phyloP scores from a whole-genome alignment of 30 jellyfish, hydroid and myxozoan genomes.

The Chironex yamaguchii region DNA sequence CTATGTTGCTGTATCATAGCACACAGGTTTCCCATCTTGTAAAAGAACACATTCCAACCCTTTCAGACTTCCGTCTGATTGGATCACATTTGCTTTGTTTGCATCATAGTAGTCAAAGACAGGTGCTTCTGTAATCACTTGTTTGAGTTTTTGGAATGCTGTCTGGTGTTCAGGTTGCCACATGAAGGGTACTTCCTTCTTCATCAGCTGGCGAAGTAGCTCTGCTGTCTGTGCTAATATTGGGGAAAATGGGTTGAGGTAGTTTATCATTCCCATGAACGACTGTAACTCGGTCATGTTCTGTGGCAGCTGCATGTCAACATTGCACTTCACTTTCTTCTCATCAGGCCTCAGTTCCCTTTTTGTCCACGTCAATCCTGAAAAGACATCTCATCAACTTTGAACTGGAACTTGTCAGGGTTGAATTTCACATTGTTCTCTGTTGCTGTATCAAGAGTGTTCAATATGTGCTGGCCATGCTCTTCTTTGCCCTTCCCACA shows the following conservation, averaged over 20 bases:
- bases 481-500: not conserved
- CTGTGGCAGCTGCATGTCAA: not conserved
- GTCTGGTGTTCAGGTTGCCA: conserved; percentile 52
- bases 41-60: conserved; percentile 50
- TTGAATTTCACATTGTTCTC: conserved; percentile 2
- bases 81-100: conserved; percentile 13
- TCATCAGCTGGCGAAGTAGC: not conserved
- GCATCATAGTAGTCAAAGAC: conserved; percentile 33
- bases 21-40: conserved; percentile 62
- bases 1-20: conserved; percentile 22
- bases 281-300: not conserved
- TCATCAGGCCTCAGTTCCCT: not conserved
- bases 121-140: conserved; percentile 18
- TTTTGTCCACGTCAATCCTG: not conserved
- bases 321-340: conserved; percentile 8
- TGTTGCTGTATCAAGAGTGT: not conserved
- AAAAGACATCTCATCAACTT: not conserved
- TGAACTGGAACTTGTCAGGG: not conserved
- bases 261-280: conserved; percentile 17
- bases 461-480: not conserved
- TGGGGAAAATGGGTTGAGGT: conserved; percentile 4
- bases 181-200: not conserved
- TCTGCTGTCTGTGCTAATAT: not conserved
- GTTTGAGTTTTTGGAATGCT: conserved; percentile 13
- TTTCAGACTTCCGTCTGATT: conserved; percentile 32